Base-by-base conservation (phyloP, 1,140 invertebrate genomes). In the Galendromus occidentalis region DNA sequence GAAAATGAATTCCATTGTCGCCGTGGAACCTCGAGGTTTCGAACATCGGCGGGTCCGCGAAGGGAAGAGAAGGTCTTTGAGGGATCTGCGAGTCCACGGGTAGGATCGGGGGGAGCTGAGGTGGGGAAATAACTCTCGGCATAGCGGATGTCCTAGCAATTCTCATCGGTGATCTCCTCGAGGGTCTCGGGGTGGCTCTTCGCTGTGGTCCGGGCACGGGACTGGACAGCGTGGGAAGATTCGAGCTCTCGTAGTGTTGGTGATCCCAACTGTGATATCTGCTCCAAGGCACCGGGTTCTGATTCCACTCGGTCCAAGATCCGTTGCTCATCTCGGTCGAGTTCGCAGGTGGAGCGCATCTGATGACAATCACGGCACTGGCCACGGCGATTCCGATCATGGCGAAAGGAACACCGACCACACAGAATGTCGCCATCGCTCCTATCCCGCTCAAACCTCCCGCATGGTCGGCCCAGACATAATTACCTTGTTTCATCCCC, bases 341-440 rank as follows among this genome's bases (percentile, higher is more conserved):
- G 22, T 59, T 59, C 14, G 25, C 51, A 9, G 51, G 22, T 14
- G 51, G 22, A n/a, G 51, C 51, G 22, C 22, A 59, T 25, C 51
- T 25, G 51, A 59, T 59, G 14, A 59, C 22, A 4, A 59, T 14
- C 17, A 59, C 51, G 33, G 51, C 51, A 22, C 51, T 59, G 51
- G 51, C 51, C n/a, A 59, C 51, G 33, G 51, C 51, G 14, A 59
- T 59, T 14, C 51, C 51, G 51, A 59, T 59, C 51, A 59, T 25
- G 14, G 51, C 51, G 22, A 59, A 59, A 25, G 51, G 22, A 5
- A 59, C 51, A 20, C 14, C 51, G 51, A 59, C 51, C 25, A 59
- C 51, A 9, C 51, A 59, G 22, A 59, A 59, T 25, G 51, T 59
- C 22, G 51, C 51, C 22, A 59, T 59, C 2, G 51, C 22, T 33